Conservation (phyloP, 2,797 vertebrate genomes). For the Coranthus polyacanthus region DNA sequence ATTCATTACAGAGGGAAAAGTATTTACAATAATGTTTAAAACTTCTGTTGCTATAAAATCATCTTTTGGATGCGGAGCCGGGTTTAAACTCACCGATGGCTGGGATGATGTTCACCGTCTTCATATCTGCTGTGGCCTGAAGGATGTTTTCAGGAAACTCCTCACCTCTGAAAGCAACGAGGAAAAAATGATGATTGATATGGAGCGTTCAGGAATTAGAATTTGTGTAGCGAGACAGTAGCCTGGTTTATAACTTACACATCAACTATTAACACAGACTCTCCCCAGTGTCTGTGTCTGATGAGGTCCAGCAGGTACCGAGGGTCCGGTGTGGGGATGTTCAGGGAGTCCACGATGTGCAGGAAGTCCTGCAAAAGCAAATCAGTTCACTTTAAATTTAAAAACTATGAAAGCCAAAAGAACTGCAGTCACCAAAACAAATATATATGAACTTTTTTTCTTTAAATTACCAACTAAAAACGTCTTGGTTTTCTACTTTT, state of each 20-base stretch:
- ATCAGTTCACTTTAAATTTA: neutral
- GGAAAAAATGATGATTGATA: neutral
- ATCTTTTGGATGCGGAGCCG: too few relatives aligned
- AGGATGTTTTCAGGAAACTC: slow-evolving; percentile 86
- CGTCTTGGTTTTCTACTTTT: too few relatives aligned
- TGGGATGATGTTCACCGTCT: slow-evolving; percentile 89
- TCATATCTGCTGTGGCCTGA: slow-evolving; percentile 80
- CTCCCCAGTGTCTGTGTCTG: slow-evolving; percentile 86
- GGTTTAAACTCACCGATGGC: slow-evolving; percentile 86
- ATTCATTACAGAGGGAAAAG: too few relatives aligned
- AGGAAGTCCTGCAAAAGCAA: slow-evolving; percentile 84
- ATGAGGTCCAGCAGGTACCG: slow-evolving; percentile 88
- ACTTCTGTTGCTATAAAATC: neutral
- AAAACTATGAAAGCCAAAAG: too few relatives aligned
- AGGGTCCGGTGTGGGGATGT: slow-evolving; percentile 87
- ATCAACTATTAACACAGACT: slow-evolving; percentile 88
- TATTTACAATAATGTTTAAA: too few relatives aligned
- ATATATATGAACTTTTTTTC: too few relatives aligned
- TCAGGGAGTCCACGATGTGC: slow-evolving; percentile 87
- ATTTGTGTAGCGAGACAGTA: too few relatives aligned
- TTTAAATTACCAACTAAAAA: too few relatives aligned
- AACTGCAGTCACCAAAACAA: too few relatives aligned
- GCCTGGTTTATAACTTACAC: slow-evolving; percentile 81
- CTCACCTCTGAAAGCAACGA: slow-evolving; percentile 79
- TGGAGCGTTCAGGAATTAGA: too few relatives aligned